phyloP scores from a whole-genome alignment of 2,113 vertebrate species.

The Australoheros scitulus region DNA sequence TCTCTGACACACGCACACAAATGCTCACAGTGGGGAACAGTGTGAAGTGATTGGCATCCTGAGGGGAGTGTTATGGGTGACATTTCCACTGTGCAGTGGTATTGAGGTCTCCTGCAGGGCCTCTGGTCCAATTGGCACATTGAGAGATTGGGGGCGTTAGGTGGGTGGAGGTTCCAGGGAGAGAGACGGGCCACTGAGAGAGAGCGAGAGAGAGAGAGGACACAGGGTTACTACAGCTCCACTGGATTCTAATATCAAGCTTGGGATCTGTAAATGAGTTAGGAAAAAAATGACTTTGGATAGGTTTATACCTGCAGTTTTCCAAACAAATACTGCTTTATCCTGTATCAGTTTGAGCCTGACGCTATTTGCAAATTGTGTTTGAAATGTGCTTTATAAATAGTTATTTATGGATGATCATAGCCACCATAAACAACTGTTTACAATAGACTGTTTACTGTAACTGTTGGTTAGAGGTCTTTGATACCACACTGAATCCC shows the following conservation, averaged over 20 bases:
- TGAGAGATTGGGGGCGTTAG: background rate
- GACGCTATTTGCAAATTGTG: background rate
- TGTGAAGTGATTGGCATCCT: constrained; percentile 65
- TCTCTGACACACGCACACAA: background rate
- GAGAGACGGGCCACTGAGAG: background rate
- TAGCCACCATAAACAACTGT: background rate
- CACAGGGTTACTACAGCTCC: background rate
- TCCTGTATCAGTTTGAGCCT: background rate
- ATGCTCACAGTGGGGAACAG: constrained; percentile 27
- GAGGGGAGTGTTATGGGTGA: constrained; percentile 71
- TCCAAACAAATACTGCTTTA: background rate
- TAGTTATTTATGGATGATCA: background rate
- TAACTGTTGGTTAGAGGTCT: background rate
- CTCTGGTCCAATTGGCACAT: constrained; percentile 23
- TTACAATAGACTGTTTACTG: background rate
- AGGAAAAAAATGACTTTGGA: background rate
- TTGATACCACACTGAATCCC: background rate
- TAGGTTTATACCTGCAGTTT: background rate
- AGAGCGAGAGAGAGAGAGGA: background rate
- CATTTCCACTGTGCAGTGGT: constrained; percentile 64
- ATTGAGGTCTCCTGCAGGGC: constrained; percentile 50
- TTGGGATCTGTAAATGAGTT: background rate
- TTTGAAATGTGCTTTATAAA: background rate
- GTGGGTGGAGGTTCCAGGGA: background rate
- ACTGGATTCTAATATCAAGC: background rate